Percentiles rank a stretch among this genome's conserved stretches.
These are phyloP conservation scores for Agrilus biguttatus DNA, from an alignment of 2,888 invertebrate species.

Conservation along the genomic window DNA sequence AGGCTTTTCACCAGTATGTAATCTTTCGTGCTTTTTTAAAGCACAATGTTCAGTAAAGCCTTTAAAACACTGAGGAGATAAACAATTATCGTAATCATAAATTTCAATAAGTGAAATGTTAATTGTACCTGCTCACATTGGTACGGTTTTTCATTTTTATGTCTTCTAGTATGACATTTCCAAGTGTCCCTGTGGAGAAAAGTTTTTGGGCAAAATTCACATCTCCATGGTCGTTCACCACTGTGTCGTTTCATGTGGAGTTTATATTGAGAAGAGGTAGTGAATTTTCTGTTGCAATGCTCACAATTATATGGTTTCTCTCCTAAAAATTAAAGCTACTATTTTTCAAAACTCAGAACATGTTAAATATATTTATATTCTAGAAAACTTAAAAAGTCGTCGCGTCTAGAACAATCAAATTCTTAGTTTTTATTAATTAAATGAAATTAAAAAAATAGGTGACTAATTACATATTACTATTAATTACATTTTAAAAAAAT, in stretches of 20 bases:
- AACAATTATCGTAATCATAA: slow-evolving; percentile 1
- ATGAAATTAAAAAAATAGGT: no score
- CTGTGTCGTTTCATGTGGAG: slow-evolving; percentile 49
- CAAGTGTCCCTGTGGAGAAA: slow-evolving; percentile 47
- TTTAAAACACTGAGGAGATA: slow-evolving; percentile 29
- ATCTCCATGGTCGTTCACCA: slow-evolving; percentile 43
- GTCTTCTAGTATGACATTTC: slow-evolving; percentile 51
- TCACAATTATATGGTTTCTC: slow-evolving; percentile 63
- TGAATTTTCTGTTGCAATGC: slow-evolving; percentile 51
- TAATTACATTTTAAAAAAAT: no score
- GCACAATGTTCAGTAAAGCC: slow-evolving; percentile 52
- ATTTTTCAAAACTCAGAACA: background rate
- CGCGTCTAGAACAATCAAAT: background rate
- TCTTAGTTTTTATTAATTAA: background rate
- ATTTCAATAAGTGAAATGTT: background rate
- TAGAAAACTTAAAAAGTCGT: background rate
- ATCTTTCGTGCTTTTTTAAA: slow-evolving; percentile 46
- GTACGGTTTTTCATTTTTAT: slow-evolving; percentile 48
- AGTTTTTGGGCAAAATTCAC: slow-evolving; percentile 41
- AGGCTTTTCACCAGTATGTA: slow-evolving; percentile 55
- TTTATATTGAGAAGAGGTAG: slow-evolving; percentile 58
- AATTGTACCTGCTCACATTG: slow-evolving; percentile 40
- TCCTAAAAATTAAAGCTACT: slow-evolving; percentile 26
- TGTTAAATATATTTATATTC: background rate
- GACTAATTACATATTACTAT: no score